phyloP scores from a whole-genome alignment of 1,140 invertebrate genomes.

The Sinonovacula constricta region DNA sequence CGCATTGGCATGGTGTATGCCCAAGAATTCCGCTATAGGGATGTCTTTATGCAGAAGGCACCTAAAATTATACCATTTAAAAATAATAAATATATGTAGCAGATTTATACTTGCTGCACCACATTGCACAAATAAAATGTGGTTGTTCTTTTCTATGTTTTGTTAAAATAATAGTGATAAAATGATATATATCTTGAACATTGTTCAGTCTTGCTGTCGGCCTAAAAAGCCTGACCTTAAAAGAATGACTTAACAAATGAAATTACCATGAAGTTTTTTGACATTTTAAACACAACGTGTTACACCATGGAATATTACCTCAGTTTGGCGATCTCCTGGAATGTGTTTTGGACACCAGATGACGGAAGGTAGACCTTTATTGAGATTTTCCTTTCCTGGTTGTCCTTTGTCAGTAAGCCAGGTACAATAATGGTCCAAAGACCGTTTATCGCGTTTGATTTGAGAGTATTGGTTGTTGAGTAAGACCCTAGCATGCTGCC shows the following conservation, averaged over 20 bases:
- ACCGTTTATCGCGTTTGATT: no score
- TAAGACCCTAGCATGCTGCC: no score
- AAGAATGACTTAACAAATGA: neutral
- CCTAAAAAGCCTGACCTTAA: neutral
- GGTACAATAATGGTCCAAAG: slow-evolving; percentile 25
- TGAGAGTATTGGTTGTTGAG: no score
- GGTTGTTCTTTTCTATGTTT: no score
- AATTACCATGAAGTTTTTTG: neutral
- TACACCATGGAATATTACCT: slow-evolving; percentile 15
- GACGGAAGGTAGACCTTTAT: slow-evolving; percentile 39
- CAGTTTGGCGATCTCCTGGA: slow-evolving; percentile 44
- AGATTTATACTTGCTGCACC: no score
- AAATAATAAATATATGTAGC: no score
- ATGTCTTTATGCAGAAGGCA: slow-evolving; percentile 25
- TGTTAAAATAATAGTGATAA: neutral
- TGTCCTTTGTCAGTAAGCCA: slow-evolving; percentile 8
- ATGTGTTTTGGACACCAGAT: slow-evolving; percentile 21
- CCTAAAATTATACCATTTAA: slow-evolving; percentile 12
- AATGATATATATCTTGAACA: slow-evolving; percentile 9
- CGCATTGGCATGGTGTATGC: slow-evolving; percentile 44
- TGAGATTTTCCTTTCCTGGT: neutral
- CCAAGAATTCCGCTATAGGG: slow-evolving; percentile 31
- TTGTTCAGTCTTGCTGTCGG: neutral
- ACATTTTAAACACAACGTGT: neutral
- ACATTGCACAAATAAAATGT: no score